Conservation (phyloP, 1,140 invertebrate genomes). For the Orchestia grillus region DNA sequence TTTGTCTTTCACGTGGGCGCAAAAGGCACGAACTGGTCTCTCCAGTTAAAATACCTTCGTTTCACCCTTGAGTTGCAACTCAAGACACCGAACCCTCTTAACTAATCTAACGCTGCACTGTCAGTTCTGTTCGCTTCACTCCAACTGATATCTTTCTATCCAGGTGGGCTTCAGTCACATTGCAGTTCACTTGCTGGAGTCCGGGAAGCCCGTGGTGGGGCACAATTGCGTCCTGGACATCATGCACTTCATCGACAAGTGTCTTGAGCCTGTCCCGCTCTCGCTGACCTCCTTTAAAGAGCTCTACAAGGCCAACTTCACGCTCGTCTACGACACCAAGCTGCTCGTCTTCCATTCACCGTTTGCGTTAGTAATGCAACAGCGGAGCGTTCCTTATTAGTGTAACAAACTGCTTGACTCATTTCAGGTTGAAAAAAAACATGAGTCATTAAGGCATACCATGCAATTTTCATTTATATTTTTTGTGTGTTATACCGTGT, state of each 20-base stretch:
- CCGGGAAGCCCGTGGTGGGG: conserved; percentile 57
- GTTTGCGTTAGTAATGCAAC: conserved; percentile 59
- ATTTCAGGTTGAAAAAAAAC: neutral
- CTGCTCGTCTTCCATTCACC: conserved; percentile 63
- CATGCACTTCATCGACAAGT: conserved; percentile 63
- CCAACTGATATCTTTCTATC: neutral
- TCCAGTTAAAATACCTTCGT: neutral
- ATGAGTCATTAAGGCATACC: neutral
- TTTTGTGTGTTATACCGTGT: neutral
- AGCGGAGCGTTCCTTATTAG: neutral
- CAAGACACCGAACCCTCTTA: neutral
- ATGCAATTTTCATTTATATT: neutral
- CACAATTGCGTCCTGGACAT: conserved; percentile 63
- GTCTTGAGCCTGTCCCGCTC: conserved; percentile 59
- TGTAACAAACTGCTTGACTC: neutral
- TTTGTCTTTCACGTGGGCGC: too few relatives aligned
- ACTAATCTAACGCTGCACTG: too few relatives aligned
- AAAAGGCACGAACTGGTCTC: neutral
- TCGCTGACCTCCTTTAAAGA: conserved; percentile 60
- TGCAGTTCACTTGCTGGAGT: conserved; percentile 43
- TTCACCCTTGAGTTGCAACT: neutral
- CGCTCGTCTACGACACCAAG: conserved; percentile 66
- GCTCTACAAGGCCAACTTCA: conserved; percentile 59
- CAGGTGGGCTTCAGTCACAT: conserved; percentile 62
- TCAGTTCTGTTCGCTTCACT: neutral